Conservation (phyloP, 2,888 invertebrate genomes). For the Schizaphis graminum region DNA sequence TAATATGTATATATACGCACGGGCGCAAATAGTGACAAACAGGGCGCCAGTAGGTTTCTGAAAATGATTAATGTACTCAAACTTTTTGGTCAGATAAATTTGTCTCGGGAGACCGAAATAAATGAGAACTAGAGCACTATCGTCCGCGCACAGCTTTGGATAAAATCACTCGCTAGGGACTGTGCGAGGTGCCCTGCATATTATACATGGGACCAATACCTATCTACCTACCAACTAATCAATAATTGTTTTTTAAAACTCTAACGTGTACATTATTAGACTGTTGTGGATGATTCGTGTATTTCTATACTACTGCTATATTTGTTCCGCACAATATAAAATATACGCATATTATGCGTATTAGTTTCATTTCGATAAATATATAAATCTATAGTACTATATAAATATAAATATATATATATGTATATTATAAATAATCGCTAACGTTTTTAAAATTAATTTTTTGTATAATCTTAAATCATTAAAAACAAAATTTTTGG, state of each 20-base stretch:
- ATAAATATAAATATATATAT: too few relatives aligned
- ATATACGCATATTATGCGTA: not conserved
- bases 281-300: not conserved
- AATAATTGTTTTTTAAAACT: not conserved
- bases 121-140: slow-evolving; percentile 3
- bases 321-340: not conserved
- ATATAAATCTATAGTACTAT: not conserved
- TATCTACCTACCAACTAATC: not conserved
- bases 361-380: not conserved
- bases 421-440: too few relatives aligned
- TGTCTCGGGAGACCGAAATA: not conserved
- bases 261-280: not conserved
- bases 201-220: not conserved
- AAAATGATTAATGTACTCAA: slow-evolving; percentile 15
- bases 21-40: not conserved
- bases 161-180: not conserved
- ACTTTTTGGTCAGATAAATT: slow-evolving; percentile 22
- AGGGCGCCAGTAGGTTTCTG: not conserved
- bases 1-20: not conserved
- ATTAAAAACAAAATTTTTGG: too few relatives aligned
- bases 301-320: not conserved
- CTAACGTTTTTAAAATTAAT: too few relatives aligned
- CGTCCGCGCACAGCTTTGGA: not conserved
- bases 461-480: too few relatives aligned
- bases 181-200: not conserved